A percentile compares a stretch with the other conserved stretches of the same genome.
These are phyloP conservation scores for Metridium senile DNA, from an alignment of 92 coral and sea anemone genomes.

Conservation along the genomic window DNA sequence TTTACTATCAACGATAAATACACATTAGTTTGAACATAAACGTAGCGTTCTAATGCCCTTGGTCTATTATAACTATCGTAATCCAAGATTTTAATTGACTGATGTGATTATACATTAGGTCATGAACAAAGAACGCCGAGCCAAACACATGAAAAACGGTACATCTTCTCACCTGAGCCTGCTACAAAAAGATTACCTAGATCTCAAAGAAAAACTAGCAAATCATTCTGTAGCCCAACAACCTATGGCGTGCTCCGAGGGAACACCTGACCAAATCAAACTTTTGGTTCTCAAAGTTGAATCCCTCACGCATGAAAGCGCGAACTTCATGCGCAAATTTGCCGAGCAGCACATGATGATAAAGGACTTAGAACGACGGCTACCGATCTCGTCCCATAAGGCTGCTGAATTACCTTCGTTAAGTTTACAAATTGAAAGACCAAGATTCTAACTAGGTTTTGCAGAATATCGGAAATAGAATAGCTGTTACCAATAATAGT, in stretches of 20 bases:
- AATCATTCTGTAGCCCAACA: neutral
- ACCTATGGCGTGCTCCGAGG: neutral
- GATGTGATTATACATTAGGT: neutral
- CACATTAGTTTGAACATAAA: no score
- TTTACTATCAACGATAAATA: no score
- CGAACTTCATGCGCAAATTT: neutral
- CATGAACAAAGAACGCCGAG: neutral
- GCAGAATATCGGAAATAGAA: neutral
- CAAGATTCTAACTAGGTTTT: neutral
- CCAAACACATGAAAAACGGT: slow-evolving; percentile 16
- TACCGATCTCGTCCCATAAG: neutral
- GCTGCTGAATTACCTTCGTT: neutral
- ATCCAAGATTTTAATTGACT: no score
- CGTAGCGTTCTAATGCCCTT: no score
- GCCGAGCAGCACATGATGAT: neutral
- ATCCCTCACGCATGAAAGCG: neutral
- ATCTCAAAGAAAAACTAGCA: neutral
- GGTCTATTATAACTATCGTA: no score
- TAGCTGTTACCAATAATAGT: neutral
- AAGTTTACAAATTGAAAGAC: neutral
- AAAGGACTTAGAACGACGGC: neutral
- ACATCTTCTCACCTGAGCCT: slow-evolving; percentile 3
- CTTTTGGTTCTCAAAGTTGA: neutral
- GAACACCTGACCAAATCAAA: neutral
- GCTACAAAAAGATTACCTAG: neutral